These are phyloP conservation scores for Sipha flava DNA, from an alignment of 1,140 invertebrate species.

Conservation along the genomic window DNA sequence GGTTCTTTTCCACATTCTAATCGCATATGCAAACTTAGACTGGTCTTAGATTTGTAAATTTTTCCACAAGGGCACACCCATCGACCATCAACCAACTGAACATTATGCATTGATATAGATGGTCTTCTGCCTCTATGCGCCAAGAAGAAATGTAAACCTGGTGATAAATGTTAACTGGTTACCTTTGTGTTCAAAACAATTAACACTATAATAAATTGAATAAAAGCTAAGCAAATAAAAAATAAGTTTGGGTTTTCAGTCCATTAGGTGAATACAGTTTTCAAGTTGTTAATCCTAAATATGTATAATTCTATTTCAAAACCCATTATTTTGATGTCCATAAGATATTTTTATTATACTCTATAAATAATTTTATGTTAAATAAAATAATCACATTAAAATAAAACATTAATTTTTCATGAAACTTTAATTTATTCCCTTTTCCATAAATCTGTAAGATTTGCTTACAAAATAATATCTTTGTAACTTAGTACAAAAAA, in stretches of 20 bases:
- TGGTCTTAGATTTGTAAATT: slow-evolving; percentile 35
- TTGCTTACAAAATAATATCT: not conserved
- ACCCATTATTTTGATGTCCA: not conserved
- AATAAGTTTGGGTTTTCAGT: slow-evolving; percentile 22
- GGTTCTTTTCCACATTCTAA: slow-evolving; percentile 51
- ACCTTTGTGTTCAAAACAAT: slow-evolving; percentile 3
- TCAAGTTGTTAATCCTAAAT: not conserved
- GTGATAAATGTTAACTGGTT: slow-evolving; percentile 28
- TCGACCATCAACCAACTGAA: slow-evolving; percentile 6
- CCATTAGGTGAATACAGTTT: slow-evolving; percentile 19
- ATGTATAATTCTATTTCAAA: not conserved
- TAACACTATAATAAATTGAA: not conserved
- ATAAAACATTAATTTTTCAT: not conserved
- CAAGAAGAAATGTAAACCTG: slow-evolving; percentile 20
- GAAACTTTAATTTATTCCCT: not conserved
- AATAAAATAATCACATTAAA: not conserved
- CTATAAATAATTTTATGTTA: not conserved
- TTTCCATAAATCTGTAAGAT: not conserved
- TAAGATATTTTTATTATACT: not conserved
- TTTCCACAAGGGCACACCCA: slow-evolving; percentile 34
- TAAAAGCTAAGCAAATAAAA: slow-evolving; percentile 32
- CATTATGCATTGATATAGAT: slow-evolving; percentile 19
- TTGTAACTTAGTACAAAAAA: not conserved
- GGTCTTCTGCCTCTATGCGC: slow-evolving; percentile 18
- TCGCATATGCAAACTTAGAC: slow-evolving; percentile 42